Percentiles rank a stretch among this genome's conserved stretches.
phyloP scores from a whole-genome alignment of 2,113 vertebrate species.

The Peucedramus taeniatus region DNA sequence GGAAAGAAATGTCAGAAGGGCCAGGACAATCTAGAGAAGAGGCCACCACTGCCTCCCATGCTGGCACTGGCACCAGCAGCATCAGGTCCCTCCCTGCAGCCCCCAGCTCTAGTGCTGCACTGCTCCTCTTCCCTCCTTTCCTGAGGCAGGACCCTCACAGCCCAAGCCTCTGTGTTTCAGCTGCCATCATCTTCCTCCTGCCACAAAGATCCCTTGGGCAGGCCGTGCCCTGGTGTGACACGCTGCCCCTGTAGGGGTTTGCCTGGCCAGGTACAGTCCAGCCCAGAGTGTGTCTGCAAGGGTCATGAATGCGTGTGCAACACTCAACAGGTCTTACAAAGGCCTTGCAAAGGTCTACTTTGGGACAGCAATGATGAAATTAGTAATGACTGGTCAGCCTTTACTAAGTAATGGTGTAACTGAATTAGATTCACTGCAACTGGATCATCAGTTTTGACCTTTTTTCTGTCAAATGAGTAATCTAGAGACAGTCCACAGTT shows the following conservation, averaged over 20 bases:
- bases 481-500: background rate
- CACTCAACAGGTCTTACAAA: background rate
- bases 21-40: background rate
- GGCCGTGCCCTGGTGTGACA: rapidly evolving
- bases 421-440: background rate
- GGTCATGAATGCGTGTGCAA: background rate
- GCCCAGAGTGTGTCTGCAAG: rapidly evolving
- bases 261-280: background rate
- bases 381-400: background rate
- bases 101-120: background rate
- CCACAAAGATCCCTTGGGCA: rapidly evolving
- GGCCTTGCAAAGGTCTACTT: background rate
- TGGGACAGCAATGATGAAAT: background rate
- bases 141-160: rapidly evolving
- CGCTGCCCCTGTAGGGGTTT: rapidly evolving
- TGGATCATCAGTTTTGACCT: background rate
- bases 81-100: background rate
- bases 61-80: background rate
- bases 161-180: background rate
- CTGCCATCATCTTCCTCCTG: background rate
- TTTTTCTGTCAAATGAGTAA: background rate
- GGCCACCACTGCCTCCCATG: rapidly evolving
- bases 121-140: background rate
- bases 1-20: background rate
- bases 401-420: background rate